phyloP scores from a whole-genome alignment of 2,797 vertebrate species.

The Pantherophis vulpinus region DNA sequence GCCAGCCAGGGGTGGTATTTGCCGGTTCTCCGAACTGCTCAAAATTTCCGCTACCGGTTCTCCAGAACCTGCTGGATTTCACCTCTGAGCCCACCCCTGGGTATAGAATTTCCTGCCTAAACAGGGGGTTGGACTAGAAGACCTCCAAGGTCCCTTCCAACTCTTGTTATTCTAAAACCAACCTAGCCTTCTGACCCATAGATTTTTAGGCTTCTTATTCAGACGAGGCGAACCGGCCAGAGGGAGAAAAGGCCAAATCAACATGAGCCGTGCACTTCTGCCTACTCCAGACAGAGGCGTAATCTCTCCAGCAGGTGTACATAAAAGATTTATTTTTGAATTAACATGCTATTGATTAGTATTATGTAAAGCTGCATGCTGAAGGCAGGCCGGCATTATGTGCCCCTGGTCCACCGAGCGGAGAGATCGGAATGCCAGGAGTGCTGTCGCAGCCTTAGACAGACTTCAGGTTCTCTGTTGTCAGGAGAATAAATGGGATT shows the following conservation, averaged over 20 bases:
- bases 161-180: too few relatives aligned
- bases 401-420: not conserved
- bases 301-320: conserved; percentile 37
- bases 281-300: not conserved
- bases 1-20: too few relatives aligned
- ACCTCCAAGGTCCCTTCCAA: too few relatives aligned
- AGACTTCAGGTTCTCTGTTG: conserved; percentile 15
- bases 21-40: too few relatives aligned
- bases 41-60: too few relatives aligned
- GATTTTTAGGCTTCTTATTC: conserved; percentile 20
- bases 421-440: conserved; percentile 11
- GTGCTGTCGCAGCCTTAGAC: not conserved
- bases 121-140: too few relatives aligned
- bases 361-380: not conserved
- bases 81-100: too few relatives aligned
- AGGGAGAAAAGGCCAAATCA: not conserved
- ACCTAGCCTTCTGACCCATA: not conserved
- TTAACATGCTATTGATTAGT: conserved; percentile 6
- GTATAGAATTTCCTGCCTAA: too few relatives aligned
- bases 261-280: not conserved
- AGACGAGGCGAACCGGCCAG: not conserved
- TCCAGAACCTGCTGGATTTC: too few relatives aligned
- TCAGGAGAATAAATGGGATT: conserved; percentile 38
- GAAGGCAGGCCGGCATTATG: conserved; percentile 20
- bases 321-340: not conserved